A percentile compares a stretch with the other conserved stretches of the same genome.
Conservation (phyloP, 2,888 invertebrate genomes). For the Clitarchus hookeri region DNA sequence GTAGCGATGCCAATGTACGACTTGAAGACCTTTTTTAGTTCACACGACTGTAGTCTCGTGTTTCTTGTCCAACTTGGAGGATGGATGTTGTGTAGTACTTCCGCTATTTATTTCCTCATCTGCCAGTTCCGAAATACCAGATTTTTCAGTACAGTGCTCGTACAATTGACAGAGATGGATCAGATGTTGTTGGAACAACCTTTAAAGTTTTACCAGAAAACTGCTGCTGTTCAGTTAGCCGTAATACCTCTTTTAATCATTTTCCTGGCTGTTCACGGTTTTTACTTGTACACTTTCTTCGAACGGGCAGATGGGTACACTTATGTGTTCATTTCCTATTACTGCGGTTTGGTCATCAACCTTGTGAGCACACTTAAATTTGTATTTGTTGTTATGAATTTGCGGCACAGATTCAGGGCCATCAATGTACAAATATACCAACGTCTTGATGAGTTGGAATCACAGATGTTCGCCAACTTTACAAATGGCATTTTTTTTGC, state of each 20-base stretch:
- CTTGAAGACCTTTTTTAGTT: not conserved
- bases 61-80: not conserved
- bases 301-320: not conserved
- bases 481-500: not conserved
- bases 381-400: not conserved
- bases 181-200: not conserved
- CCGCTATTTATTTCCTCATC: not conserved
- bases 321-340: not conserved
- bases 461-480: not conserved
- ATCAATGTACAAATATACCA: not conserved
- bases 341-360: not conserved
- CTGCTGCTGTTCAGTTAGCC: not conserved
- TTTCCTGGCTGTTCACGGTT: not conserved
- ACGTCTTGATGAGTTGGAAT: not conserved
- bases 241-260: not conserved
- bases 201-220: not conserved
- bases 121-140: not conserved
- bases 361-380: not conserved
- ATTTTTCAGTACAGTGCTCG: not conserved
- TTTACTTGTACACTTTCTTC: not conserved
- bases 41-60: not conserved
- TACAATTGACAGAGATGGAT: not conserved
- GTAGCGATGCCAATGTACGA: not conserved
- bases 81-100: not conserved
- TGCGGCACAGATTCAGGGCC: not conserved